Base-by-base conservation (phyloP, 2,113 vertebrate genomes). In the Lipophrys pholis region DNA sequence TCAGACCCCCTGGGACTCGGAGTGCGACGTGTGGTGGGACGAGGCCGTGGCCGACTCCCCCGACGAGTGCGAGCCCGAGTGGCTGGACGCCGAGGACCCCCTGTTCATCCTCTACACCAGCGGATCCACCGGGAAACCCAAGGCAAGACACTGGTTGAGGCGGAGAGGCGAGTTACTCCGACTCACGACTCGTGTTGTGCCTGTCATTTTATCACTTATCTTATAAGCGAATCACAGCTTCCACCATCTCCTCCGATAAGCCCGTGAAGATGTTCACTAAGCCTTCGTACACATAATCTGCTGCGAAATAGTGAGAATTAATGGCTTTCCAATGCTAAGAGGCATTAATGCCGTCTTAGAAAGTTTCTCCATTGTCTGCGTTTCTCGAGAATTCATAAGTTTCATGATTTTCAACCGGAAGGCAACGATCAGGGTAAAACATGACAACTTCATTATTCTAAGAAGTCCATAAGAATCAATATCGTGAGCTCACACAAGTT, bases 41-140 rank as follows among this genome's bases (percentile, higher is more conserved):
- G 92, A 94, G 39, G 88, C 63, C 16, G 89, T 94, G 90, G 80
- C 66, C 15, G 78, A 81, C 15, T 84, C 81, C 15, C 57, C 88
- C 14, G 93, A 94, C 0, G 89, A 93, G 72, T 95, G 94, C 83
- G 93, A 94, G 16, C 95, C 94, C 0, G 95, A 94, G 83, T 95
- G 95, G 94, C 41, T 95, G 84, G 93, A 95, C 7, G 87, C 95
- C 0, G 95, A 95, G 65, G 94, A 95, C 71, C 94, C 93, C 0
- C 92, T 95, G n/a, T 95, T 95, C 61, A 94, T 95, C 55, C 93
- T 95, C 15, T 93, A 95, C 80, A 95, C 95, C 63, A 95, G 95
- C 15, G 95, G 94, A 63, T 95, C 95, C 68, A 95, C 95, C 0
- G 94, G 95, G 15, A 95, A 95, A 84, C 94, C 94, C 42, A 95